Base-by-base conservation (phyloP, 2,888 invertebrate species). In the Troilus luridus region DNA sequence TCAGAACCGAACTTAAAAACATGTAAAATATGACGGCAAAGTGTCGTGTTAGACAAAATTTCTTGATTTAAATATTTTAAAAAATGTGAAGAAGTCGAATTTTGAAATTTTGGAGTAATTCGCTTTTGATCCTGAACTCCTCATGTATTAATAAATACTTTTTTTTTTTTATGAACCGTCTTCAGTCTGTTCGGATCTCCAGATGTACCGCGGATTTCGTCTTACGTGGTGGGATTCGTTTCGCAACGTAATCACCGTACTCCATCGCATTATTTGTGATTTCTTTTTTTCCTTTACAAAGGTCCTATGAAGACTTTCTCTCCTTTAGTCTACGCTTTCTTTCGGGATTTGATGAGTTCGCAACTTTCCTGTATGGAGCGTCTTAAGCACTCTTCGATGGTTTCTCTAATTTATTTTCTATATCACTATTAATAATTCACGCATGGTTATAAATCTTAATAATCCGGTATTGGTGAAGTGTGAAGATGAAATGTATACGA, bases 251-350 rank as follows among this genome's bases (percentile, higher is more conserved):
- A 85, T 85, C 56, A 11, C n/a, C 56, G 8, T 58, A 21, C 85
- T n/a, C 85, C 85, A n/a, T 41, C n/a, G n/a, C 56, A 56, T 85
- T 85, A 85, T 85, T 85, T 85, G 56, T 56, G 85, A 85, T 85
- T 85, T 85, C 85, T 85, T 85, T 85, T 41, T 85, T 56, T 85
- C 56, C 56, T n/a, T 6, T n/a, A 56, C 85, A 85, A 85, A 85
- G 85, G 56, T 85, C 85, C 54, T 56, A 21, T 17, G 72, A 41
- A 19, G 17, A 77, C 72, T 77, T 77, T 77, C 72, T 77, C 72
- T 19, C 41, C 72, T 77, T 41, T 77, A 77, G 72, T 17, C 7
- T 77, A 41, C 27, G 72, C 27, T 77, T 77, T 77, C 72, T 77
- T 77, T 77, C 41, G 72, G 72, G 41, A 77, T 27, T 41, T 77